phyloP scores from a whole-genome alignment of 2,113 vertebrate species.

The Globicephala melas region DNA sequence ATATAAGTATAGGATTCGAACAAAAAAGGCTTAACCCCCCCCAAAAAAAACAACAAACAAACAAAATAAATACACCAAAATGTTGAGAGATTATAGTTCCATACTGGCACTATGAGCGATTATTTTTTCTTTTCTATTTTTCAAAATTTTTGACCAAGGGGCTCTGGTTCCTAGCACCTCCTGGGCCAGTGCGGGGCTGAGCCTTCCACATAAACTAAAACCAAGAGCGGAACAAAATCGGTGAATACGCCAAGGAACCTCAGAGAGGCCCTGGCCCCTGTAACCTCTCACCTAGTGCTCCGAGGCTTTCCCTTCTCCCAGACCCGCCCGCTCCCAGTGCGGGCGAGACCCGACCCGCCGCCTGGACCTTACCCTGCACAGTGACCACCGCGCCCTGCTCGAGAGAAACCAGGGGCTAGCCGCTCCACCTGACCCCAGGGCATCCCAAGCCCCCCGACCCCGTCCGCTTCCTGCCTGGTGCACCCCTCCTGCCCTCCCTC shows the following conservation, averaged over 20 bases:
- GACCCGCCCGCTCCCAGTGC: fast-evolving
- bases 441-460: fast-evolving
- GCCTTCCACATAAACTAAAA: neutral
- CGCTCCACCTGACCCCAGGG: too few relatives aligned
- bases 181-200: neutral
- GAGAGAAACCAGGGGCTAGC: fast-evolving
- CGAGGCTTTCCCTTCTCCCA: neutral
- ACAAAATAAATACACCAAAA: neutral
- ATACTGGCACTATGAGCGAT: neutral
- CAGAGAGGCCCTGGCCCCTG: neutral
- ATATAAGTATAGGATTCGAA: neutral
- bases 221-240: fast-evolving
- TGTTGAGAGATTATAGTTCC: neutral
- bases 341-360: fast-evolving
- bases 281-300: neutral
- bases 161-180: neutral
- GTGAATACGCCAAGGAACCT: neutral
- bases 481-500: neutral
- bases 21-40: neutral
- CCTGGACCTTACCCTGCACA: neutral
- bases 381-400: fast-evolving
- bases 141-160: neutral
- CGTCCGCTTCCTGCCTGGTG: fast-evolving
- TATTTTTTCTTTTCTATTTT: neutral
- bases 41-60: neutral